Percentiles rank a stretch among this genome's conserved stretches.
Evolutionary conservation across 1,140 invertebrate species (phyloP).

Genomic region (Cyphomyrmex costatus): DNA sequence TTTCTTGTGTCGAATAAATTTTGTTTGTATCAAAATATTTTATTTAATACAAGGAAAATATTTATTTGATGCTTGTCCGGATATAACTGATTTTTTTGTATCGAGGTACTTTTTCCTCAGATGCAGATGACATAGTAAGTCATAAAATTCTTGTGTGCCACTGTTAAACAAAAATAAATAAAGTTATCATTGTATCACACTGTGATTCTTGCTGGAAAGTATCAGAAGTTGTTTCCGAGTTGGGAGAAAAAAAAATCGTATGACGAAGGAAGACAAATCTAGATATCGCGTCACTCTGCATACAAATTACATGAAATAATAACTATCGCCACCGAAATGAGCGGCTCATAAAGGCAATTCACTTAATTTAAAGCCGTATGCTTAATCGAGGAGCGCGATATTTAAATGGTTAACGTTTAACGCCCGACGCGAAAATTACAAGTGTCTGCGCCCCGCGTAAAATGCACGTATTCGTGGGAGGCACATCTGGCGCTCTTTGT

Average conservation of each 20-base stretch:
- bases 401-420: conserved; percentile 34
- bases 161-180: too few species aligned
- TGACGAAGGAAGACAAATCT: not conserved
- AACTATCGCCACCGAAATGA: conserved; percentile 30
- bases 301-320: conserved; percentile 23
- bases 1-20: too few species aligned
- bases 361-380: conserved; percentile 22
- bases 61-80: too few species aligned
- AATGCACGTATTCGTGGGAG: conserved; percentile 29
- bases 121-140: too few species aligned
- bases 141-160: too few species aligned
- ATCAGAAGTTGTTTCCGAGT: not conserved
- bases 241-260: not conserved
- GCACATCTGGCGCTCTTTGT: conserved; percentile 39
- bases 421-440: conserved; percentile 20
- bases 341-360: conserved; percentile 25
- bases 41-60: too few species aligned
- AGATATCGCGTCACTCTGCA: not conserved
- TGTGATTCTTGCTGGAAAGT: not conserved
- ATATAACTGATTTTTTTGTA: too few species aligned
- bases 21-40: too few species aligned
- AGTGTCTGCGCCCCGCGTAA: not conserved
- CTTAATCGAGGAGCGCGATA: conserved; percentile 23
- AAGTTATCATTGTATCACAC: too few species aligned
- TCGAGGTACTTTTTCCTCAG: too few species aligned